These are phyloP conservation scores for Puntigrus tetrazona DNA, from an alignment of 2,113 vertebrate species.

Conservation along the genomic window DNA sequence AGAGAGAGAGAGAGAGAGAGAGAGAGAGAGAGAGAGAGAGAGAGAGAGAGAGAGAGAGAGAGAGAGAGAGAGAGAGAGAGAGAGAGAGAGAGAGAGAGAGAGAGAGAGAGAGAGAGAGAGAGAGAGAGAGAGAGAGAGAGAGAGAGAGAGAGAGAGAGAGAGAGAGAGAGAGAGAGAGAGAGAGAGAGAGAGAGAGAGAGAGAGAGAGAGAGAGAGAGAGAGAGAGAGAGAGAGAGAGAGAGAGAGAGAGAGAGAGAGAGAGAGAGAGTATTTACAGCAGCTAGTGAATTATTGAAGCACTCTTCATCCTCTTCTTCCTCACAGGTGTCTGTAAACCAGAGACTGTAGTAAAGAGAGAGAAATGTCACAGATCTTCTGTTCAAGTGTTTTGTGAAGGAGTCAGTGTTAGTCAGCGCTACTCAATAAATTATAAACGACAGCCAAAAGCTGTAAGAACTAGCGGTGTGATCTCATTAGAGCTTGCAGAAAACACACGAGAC, in stretches of 20 bases:
- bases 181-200: neutral
- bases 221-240: neutral
- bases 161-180: neutral
- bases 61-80: neutral
- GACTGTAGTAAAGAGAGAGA: neutral
- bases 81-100: neutral
- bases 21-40: neutral
- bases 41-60: neutral
- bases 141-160: neutral
- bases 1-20: neutral
- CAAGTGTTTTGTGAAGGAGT: slow-evolving; percentile 1
- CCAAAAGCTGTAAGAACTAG: no score
- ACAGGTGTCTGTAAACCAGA: neutral
- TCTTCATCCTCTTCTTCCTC: slow-evolving; percentile 30
- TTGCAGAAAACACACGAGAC: no score
- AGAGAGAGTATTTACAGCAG: slow-evolving; percentile 1
- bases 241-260: neutral
- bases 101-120: neutral
- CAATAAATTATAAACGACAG: neutral
- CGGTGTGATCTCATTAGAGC: neutral
- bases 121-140: neutral
- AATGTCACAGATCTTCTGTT: slow-evolving; percentile 2
- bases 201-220: neutral
- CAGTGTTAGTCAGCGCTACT: neutral
- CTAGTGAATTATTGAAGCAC: slow-evolving; percentile 2